Conservation (phyloP, 2,888 invertebrate genomes). For the Gymnocheta viridis region DNA sequence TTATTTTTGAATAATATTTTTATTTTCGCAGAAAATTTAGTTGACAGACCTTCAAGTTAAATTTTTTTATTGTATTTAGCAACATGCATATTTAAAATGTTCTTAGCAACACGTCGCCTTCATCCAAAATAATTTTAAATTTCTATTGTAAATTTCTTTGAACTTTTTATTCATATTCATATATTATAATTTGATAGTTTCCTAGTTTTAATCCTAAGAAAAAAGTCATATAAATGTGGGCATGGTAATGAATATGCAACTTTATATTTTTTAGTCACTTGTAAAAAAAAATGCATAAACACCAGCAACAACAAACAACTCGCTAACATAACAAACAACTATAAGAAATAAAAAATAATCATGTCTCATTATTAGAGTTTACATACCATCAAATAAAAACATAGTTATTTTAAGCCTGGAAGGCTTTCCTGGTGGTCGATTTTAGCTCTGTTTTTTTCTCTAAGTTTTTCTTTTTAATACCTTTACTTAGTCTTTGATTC, state of each 20-base stretch:
- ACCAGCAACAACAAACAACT: conserved; percentile 9
- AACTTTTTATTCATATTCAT: too few species aligned
- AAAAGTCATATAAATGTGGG: not conserved
- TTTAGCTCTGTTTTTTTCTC: conserved; percentile 9
- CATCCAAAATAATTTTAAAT: not conserved
- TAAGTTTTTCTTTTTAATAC: not conserved
- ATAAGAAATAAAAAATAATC: conserved; percentile 54
- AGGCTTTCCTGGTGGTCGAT: conserved; percentile 69
- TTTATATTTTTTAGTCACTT: not conserved
- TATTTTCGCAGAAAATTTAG: not conserved
- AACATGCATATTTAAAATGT: not conserved
- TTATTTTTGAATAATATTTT: not conserved
- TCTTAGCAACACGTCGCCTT: not conserved
- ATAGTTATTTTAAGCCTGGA: conserved; percentile 64
- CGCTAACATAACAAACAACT: not conserved
- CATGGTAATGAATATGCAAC: conserved; percentile 32
- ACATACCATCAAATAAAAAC: conserved; percentile 65
- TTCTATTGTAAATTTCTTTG: not conserved
- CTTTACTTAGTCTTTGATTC: conserved; percentile 18
- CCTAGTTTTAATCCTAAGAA: not conserved
- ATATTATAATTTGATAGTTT: conserved; percentile 19
- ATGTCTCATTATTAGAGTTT: conserved; percentile 69
- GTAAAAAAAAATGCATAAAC: conserved; percentile 44
- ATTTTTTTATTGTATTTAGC: not conserved
- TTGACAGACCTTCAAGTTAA: too few species aligned